Percentiles rank a stretch among this genome's conserved stretches.
These are phyloP conservation scores for Drosophila anomalata DNA, from an alignment of 2,888 invertebrate species.

Conservation along the genomic window DNA sequence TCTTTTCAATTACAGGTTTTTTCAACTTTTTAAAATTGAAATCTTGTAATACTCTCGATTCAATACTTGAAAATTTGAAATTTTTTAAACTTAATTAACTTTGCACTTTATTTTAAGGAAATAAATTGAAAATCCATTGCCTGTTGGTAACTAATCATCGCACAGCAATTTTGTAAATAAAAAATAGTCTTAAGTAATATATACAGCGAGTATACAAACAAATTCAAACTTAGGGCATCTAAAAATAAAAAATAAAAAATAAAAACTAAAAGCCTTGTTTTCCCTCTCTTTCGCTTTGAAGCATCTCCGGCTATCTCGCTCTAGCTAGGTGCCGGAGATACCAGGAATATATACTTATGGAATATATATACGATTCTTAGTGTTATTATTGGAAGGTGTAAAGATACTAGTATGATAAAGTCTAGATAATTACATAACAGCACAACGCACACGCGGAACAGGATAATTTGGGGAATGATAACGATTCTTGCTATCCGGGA, in stretches of 20 bases:
- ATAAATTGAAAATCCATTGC: background rate
- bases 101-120: background rate
- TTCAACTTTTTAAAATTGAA: too few relatives aligned
- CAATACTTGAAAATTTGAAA: background rate
- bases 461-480: too few relatives aligned
- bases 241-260: background rate
- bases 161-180: conserved; percentile 1
- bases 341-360: background rate
- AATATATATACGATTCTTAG: too few relatives aligned
- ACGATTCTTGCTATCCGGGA: too few relatives aligned
- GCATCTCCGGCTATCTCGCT: background rate
- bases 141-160: background rate
- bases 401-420: too few relatives aligned
- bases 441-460: too few relatives aligned
- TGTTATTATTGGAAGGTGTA: too few relatives aligned
- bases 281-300: conserved; percentile 1
- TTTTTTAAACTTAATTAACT: background rate
- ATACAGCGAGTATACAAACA: background rate
- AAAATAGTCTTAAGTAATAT: background rate
- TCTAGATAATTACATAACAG: too few relatives aligned
- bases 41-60: too few relatives aligned
- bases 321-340: background rate
- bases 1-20: too few relatives aligned
- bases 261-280: conserved; percentile 1
- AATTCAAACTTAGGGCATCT: background rate